Evolutionary conservation across 2,797 vertebrate species (phyloP).

Genomic region (Periophthalmus magnuspinnatus): DNA sequence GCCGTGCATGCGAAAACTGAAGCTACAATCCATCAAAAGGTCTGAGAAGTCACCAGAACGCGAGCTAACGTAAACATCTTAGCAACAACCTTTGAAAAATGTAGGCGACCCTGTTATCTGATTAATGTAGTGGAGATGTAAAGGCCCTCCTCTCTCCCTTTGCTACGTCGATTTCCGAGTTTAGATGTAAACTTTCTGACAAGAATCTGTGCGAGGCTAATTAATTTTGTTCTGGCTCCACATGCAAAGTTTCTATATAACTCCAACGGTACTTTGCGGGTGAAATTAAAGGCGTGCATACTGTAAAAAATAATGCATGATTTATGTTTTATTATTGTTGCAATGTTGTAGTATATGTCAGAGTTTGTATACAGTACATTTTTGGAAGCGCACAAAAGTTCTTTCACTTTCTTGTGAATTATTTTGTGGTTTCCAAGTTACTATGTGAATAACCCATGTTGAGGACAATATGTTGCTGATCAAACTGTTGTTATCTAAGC

Average conservation of each 20-base stretch:
- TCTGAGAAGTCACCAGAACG: slow-evolving; percentile 14
- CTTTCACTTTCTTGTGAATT: neutral
- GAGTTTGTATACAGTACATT: too few relatives aligned
- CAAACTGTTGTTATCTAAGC: neutral
- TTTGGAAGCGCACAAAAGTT: too few relatives aligned
- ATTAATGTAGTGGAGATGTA: slow-evolving; percentile 4
- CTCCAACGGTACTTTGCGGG: neutral
- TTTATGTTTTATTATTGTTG: neutral
- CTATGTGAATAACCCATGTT: neutral
- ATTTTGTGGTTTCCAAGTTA: neutral
- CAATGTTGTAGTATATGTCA: too few relatives aligned
- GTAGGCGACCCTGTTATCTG: slow-evolving; percentile 1
- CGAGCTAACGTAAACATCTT: slow-evolving; percentile 22
- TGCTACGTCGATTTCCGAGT: neutral
- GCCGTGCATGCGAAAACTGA: slow-evolving; percentile 35
- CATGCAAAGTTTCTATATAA: neutral
- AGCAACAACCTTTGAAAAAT: slow-evolving; percentile 10
- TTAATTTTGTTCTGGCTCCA: neutral
- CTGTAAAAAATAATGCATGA: neutral
- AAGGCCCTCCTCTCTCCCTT: neutral
- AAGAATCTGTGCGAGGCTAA: neutral
- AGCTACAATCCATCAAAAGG: slow-evolving; percentile 50
- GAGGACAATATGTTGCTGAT: neutral
- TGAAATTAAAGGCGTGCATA: slow-evolving; percentile 1
- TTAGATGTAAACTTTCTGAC: slow-evolving; percentile 6